Evolutionary conservation across 2,888 invertebrate genomes (phyloP).

Genomic region (Acronicta psi): DNA sequence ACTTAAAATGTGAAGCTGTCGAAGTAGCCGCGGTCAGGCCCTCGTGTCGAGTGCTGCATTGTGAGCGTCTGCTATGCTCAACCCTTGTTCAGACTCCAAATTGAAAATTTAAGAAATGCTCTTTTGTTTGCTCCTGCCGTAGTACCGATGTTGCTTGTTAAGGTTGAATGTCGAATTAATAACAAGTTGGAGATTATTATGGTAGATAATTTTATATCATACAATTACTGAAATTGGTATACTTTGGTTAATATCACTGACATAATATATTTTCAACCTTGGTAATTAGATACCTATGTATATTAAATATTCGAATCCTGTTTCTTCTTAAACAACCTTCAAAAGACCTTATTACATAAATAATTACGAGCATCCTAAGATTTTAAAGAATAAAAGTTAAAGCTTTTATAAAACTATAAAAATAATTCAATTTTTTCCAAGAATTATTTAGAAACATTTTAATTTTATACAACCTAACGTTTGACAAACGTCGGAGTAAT

Average conservation of each 20-base stretch:
- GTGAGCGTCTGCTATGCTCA: constrained; percentile 78
- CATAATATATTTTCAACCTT: too few relatives aligned
- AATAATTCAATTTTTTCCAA: neutral
- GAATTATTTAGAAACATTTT: neutral
- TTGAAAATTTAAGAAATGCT: constrained; percentile 81
- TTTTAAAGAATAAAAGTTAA: neutral
- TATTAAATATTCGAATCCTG: too few relatives aligned
- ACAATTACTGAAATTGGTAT: neutral
- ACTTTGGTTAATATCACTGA: too few relatives aligned
- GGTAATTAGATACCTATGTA: too few relatives aligned
- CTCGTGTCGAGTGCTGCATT: constrained; percentile 84
- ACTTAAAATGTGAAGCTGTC: constrained; percentile 77
- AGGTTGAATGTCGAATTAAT: constrained; percentile 6
- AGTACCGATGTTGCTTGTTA: constrained; percentile 32
- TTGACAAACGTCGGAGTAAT: constrained; percentile 30
- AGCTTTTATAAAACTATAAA: neutral
- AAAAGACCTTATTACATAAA: constrained; percentile 4
- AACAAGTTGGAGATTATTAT: too few relatives aligned
- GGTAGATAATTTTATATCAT: neutral
- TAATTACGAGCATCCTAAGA: neutral
- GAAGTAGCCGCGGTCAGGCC: constrained; percentile 85
- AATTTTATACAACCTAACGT: constrained; percentile 18
- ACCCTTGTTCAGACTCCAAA: constrained; percentile 78
- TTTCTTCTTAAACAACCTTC: neutral
- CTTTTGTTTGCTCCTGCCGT: constrained; percentile 46